Conservation (phyloP, 1,140 invertebrate genomes). For the Sarcophaga peregrina region DNA sequence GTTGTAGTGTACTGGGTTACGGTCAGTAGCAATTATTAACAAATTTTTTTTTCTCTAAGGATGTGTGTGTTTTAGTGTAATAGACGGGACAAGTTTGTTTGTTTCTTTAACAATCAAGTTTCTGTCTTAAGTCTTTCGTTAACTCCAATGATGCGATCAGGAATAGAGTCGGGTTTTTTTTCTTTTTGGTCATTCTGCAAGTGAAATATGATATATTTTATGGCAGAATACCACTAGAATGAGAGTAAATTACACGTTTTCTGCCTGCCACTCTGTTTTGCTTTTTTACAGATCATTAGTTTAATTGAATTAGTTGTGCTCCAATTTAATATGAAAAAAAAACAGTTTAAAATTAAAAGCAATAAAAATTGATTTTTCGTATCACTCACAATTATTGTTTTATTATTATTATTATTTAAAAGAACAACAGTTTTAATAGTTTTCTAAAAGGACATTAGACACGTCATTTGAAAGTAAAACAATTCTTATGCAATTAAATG, state of each 20-base stretch:
- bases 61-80: neutral
- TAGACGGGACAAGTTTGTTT: neutral
- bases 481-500: too few species aligned
- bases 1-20: constrained; percentile 16
- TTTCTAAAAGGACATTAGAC: too few species aligned
- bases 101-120: constrained; percentile 1
- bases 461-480: too few species aligned
- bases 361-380: neutral
- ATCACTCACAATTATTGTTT: too few species aligned
- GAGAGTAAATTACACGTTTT: neutral
- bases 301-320: constrained; percentile 19
- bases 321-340: constrained; percentile 19
- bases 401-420: too few species aligned
- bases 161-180: neutral
- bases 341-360: neutral
- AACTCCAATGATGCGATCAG: neutral
- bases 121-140: neutral
- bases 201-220: constrained; percentile 15
- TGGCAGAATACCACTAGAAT: neutral
- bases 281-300: constrained; percentile 6
- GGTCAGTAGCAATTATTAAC: constrained; percentile 9
- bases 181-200: neutral
- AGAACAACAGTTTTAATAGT: too few species aligned
- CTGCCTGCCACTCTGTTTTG: neutral
- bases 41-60: neutral